Conservation (phyloP, 2,888 invertebrate genomes). For the Leptinotarsa tumamoca region DNA sequence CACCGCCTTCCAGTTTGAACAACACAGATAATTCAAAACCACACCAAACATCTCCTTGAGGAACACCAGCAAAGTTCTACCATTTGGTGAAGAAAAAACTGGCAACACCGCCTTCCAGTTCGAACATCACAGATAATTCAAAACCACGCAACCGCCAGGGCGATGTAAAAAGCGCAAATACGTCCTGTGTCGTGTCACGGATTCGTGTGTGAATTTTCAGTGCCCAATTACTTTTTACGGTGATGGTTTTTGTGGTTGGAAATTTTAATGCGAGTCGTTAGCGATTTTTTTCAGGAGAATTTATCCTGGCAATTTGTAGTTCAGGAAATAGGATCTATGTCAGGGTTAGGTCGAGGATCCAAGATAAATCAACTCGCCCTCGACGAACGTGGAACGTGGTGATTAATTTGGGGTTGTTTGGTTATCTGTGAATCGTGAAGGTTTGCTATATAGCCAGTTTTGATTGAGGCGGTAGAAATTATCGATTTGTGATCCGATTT, state of each 20-base stretch:
- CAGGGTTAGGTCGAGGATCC: conserved; percentile 9
- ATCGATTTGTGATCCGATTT: no score
- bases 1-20: background rate
- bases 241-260: conserved; percentile 17
- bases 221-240: conserved; percentile 17
- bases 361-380: background rate
- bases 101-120: background rate
- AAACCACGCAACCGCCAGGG: background rate
- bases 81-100: background rate
- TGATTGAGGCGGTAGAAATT: no score
- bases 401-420: background rate
- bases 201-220: conserved; percentile 15
- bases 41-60: background rate
- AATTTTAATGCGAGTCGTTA: conserved; percentile 14
- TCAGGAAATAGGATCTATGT: conserved; percentile 9
- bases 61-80: background rate
- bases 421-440: background rate
- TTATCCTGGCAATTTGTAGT: background rate
- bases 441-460: background rate
- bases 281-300: background rate
- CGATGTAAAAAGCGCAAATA: conserved; percentile 9
- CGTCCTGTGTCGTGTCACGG: conserved; percentile 6
- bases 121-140: background rate
- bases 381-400: background rate
- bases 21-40: background rate